Evolutionary conservation across 2,113 vertebrate genomes (phyloP), one percentile per base, ranked within the genome.

Genomic region (Sylvia atricapilla): DNA sequence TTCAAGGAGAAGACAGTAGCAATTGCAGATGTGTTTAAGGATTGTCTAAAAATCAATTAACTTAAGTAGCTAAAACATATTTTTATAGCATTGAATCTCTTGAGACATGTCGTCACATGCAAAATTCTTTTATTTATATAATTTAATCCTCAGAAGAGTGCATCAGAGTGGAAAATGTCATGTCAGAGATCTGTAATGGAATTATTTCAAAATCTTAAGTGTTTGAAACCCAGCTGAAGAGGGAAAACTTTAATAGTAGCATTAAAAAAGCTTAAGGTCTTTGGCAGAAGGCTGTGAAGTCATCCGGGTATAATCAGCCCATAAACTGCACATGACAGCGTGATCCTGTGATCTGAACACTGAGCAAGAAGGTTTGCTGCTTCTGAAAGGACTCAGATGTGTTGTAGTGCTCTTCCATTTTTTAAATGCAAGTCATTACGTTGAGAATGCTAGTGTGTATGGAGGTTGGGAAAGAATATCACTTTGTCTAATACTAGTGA

Each of bases 41-140:
- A 55, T 24, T 78, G 88, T 52, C 69, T 88, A 39, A 83, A 91
- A 81, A 67, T 55, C 46, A 86, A 70, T 87, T 82, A 93, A 53
- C 63, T 1, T 88, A 89, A 87, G 33, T 33, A 94, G 33, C 15
- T 76, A 52, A 92, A 96, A 27, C 53, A 27, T 67, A 68, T 90
- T 92, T 94, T 94, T 91, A 62, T 84, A 59, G 73, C 50, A 22
- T 60, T 84, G 68, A 72, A 37, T 90, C 53, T 95, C 56, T 92
- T 4, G 8, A 59, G 52, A 62, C 86, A 84, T 10, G 86, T 76
- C 87, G 70, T 82, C 70, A 90, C 92, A 41, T 59, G 55, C 44
- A 50, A 30, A 7, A 33, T 91, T 79, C 68, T 66, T 68, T 88
- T 91, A 69, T 82, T 90, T 35, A 33, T 68, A 91, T 59, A 49